Conservation (phyloP, 2,113 vertebrate genomes). For the Albula goreensis region DNA sequence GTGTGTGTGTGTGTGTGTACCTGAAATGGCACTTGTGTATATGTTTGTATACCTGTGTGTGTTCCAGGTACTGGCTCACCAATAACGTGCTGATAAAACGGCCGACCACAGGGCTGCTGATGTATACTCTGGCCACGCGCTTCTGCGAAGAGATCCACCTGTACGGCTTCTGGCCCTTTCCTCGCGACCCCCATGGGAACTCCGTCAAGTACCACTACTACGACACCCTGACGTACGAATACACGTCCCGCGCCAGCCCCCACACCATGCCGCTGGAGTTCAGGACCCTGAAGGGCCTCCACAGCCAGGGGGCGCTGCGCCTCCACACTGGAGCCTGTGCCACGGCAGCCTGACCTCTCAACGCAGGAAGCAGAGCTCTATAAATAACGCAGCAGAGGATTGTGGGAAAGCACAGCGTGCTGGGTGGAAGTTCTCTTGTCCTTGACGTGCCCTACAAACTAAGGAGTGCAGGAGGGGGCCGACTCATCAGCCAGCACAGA, state of each 20-base stretch:
- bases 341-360: constrained; percentile 26
- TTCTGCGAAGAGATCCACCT: constrained; percentile 95
- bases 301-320: constrained; percentile 89
- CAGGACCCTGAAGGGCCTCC: constrained; percentile 85
- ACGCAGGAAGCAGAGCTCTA: background rate
- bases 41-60: no score
- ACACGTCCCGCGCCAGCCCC: constrained; percentile 88
- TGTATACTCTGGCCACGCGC: constrained; percentile 94
- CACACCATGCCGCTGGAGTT: constrained; percentile 98
- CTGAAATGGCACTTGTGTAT: no score
- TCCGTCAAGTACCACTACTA: constrained; percentile 96
- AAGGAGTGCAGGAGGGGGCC: background rate
- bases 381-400: background rate
- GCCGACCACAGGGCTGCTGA: constrained; percentile 91
- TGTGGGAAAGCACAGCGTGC: background rate
- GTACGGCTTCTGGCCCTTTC: constrained; percentile 95
- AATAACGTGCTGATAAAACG: constrained; percentile 95
- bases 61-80: constrained; percentile 89
- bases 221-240: constrained; percentile 87
- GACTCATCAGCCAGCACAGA: no score
- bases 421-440: background rate
- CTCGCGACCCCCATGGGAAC: constrained; percentile 77
- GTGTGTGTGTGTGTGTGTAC: no score
- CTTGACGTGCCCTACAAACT: background rate
- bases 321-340: constrained; percentile 85